Base-by-base conservation (phyloP, 2,113 vertebrate species). In the Antigone vipio region DNA sequence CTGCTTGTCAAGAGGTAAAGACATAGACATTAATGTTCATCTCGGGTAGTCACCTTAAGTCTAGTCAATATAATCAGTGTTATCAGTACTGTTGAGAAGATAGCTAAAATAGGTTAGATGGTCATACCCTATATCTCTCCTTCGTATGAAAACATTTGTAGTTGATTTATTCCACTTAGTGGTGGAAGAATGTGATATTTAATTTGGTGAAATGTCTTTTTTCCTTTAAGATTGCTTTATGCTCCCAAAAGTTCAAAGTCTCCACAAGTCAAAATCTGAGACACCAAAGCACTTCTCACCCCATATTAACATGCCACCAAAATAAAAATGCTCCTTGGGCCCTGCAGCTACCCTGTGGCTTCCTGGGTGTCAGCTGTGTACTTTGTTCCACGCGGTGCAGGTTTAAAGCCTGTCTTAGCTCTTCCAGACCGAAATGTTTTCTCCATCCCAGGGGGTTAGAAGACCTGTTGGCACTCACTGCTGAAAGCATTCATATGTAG, bases 371-470 rank as follows among this genome's bases (percentile, higher is more conserved):
- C 34, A 68, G 17, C 1, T 72, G 13, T 13, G 9, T 53, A 50
- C 6, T 81, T 72, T 18, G 11, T 23, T 88, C 52, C 44, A 13
- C 5, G 8, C 0, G 1, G 11, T 22, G 5, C 2, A 1, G 17
- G 3, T 75, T 67, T 62, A 38, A 81, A 89, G 47, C 6, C n/a
- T 55, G 12, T 59, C 40, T 34, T n/a, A 52, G 4, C 4, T 78
- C 12, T 75, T 21, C 44, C 30, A 60, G 34, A 17, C 12, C 14
- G 26, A 69, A 86, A 64, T 15, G 26, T 59, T 75, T n/a, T 67
- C 44, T 56, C 27, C 8, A 11, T 68, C 18, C 18, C 40, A 15
- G 30, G 15, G 4, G 2, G 5, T 22, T 20, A n/a, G 16, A 40
- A 64, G 58, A 52, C 29, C 29, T 58, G 22, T 40, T 83, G 58